Percentiles rank a stretch among this genome's conserved stretches.
These are phyloP conservation scores for Heliconius charithonia DNA, from an alignment of 2,888 invertebrate genomes.

Conservation along the genomic window DNA sequence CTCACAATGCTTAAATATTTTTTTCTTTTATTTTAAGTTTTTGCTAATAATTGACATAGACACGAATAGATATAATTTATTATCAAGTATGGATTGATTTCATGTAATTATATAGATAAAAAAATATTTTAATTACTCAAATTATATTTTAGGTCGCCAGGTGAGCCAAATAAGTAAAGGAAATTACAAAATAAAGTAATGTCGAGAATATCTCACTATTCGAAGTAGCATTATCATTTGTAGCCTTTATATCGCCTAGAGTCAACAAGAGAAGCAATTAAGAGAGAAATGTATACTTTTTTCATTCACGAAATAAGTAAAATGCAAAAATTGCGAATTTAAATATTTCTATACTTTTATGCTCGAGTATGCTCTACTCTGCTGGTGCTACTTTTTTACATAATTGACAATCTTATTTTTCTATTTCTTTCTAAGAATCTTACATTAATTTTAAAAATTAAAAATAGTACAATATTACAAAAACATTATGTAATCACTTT, in stretches of 20 bases:
- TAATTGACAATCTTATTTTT: not conserved
- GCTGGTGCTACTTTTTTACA: not conserved
- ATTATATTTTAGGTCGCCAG: not conserved
- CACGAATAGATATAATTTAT: too few relatives aligned
- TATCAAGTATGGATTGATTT: too few relatives aligned
- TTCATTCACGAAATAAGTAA: not conserved
- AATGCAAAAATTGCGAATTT: not conserved
- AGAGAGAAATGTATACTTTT: conserved; percentile 4
- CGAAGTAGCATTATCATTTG: not conserved
- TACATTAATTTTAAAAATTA: too few relatives aligned
- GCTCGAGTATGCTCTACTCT: not conserved
- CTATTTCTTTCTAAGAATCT: not conserved
- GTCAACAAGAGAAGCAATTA: conserved; percentile 17
- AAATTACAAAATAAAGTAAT: not conserved
- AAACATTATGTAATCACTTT: too few relatives aligned
- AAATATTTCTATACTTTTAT: not conserved
- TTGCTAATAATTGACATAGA: too few relatives aligned
- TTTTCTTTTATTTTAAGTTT: too few relatives aligned
- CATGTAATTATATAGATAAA: not conserved
- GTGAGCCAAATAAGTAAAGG: not conserved
- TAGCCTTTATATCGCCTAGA: not conserved
- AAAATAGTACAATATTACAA: too few relatives aligned
- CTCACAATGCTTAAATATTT: too few relatives aligned
- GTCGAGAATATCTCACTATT: not conserved
- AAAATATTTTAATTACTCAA: not conserved